A percentile compares a stretch with the other conserved stretches of the same genome.
Conservation (phyloP, 2,888 invertebrate genomes). For the Nephrotoma flavescens region DNA sequence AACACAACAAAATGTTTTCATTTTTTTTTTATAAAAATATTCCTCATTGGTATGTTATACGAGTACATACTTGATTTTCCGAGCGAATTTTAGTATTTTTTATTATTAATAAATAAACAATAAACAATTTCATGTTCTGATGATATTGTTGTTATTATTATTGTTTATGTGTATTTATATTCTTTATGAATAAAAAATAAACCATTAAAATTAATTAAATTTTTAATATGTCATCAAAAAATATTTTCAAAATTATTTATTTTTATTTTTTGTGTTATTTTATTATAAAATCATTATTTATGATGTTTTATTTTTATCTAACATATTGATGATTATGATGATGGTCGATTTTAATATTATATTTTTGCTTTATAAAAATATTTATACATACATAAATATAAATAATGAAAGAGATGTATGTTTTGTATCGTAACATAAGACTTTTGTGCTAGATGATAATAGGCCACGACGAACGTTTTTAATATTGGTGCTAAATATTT, state of each 20-base stretch:
- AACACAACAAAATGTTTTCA: background rate
- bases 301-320: background rate
- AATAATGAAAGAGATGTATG: too few species aligned
- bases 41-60: background rate
- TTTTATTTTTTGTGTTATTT: background rate
- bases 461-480: too few species aligned
- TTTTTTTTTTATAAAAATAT: background rate
- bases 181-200: background rate
- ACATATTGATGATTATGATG: background rate
- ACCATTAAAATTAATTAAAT: background rate
- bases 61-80: background rate
- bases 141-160: background rate
- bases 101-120: background rate
- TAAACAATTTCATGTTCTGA: background rate
- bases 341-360: background rate
- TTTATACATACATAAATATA: too few species aligned
- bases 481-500: too few species aligned
- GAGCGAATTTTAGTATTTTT: background rate
- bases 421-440: too few species aligned
- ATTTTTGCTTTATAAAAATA: too few species aligned
- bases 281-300: background rate
- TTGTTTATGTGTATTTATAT: background rate
- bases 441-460: too few species aligned
- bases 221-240: background rate
- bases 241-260: background rate